These are phyloP conservation scores for Orthosia incerta DNA, from an alignment of 2,888 invertebrate genomes.

Conservation along the genomic window DNA sequence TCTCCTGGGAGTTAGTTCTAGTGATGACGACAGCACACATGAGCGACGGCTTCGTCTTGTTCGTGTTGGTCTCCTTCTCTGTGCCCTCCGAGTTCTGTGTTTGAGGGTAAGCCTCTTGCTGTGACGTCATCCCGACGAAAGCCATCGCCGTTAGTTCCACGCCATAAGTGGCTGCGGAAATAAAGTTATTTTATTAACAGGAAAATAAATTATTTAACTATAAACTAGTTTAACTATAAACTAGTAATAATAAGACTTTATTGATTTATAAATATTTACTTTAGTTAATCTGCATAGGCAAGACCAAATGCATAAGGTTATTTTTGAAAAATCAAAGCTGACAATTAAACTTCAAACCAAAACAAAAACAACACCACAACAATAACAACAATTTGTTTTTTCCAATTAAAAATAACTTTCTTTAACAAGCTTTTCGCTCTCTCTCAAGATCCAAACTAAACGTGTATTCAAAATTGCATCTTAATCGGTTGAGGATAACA, in stretches of 20 bases:
- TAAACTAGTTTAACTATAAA: not conserved
- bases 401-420: no score
- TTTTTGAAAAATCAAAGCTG: not conserved
- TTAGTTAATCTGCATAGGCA: not conserved
- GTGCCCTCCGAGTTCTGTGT: slow-evolving; percentile 78
- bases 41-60: slow-evolving; percentile 84
- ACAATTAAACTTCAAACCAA: not conserved
- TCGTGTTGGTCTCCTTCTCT: slow-evolving; percentile 81
- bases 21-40: slow-evolving; percentile 85
- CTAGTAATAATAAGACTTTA: not conserved
- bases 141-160: slow-evolving; percentile 88
- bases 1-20: slow-evolving; percentile 75
- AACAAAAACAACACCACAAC: not conserved
- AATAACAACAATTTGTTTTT: not conserved
- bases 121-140: slow-evolving; percentile 85
- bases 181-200: slow-evolving; percentile 20
- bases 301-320: slow-evolving; percentile 3
- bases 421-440: no score
- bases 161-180: slow-evolving; percentile 81
- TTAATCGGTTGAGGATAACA: no score
- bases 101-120: slow-evolving; percentile 82
- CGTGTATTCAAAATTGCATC: no score
- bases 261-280: not conserved
- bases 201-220: slow-evolving; percentile 16
- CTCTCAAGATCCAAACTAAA: no score